phyloP scores from a whole-genome alignment of 1,140 invertebrate species.

The Drosophila nikananu region DNA sequence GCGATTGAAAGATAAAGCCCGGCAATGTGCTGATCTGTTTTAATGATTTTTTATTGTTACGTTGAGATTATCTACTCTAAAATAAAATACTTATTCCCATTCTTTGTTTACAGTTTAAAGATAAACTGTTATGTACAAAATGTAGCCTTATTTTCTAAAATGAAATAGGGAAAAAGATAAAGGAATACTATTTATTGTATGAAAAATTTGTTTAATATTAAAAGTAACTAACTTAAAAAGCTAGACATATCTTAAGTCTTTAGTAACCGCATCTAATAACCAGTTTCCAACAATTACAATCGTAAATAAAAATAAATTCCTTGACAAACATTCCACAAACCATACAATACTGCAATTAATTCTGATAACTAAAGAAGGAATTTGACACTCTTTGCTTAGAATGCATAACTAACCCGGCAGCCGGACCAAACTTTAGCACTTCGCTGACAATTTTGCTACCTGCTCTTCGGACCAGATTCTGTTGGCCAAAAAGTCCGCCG shows the following conservation, averaged over 20 bases:
- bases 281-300: neutral
- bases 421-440: slow-evolving; percentile 10
- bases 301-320: neutral
- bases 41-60: slow-evolving; percentile 1
- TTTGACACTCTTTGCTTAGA: slow-evolving; percentile 15
- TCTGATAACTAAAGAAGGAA: slow-evolving; percentile 10
- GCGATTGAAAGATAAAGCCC: slow-evolving; percentile 2
- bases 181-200: neutral
- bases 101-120: neutral
- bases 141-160: neutral
- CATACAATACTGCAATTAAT: slow-evolving; percentile 7
- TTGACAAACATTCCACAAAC: slow-evolving; percentile 5
- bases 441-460: slow-evolving; percentile 38
- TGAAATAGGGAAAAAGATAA: neutral
- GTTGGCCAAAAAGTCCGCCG: slow-evolving; percentile 16
- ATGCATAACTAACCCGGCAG: slow-evolving; percentile 5
- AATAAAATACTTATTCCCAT: neutral
- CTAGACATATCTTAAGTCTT: neutral
- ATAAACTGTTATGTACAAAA: neutral
- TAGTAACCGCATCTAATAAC: neutral
- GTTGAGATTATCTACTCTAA: neutral
- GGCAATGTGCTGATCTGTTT: neutral
- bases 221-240: too few relatives aligned
- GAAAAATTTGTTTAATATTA: neutral
- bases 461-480: slow-evolving; percentile 30